Evolutionary conservation across 1,140 invertebrate species (phyloP), one percentile per base, ranked within the genome.

Genomic region (Caenorhabditis brenneri): DNA sequence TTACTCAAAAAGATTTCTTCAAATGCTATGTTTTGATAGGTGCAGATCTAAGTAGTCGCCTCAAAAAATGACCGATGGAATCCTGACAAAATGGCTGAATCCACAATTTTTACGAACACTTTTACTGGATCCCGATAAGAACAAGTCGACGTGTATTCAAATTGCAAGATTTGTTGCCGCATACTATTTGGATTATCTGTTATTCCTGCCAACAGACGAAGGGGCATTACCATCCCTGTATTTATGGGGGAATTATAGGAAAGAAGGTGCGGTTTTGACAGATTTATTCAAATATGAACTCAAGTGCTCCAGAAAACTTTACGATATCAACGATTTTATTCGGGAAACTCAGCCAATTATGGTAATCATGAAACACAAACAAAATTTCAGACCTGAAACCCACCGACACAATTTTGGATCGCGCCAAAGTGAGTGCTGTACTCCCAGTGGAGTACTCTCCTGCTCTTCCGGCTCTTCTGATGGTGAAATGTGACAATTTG

Each of bases 381-480:
- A 2, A 10, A 0, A 33, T 60, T 65, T 36, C 65, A 74, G 65
- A 74, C 5, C 36, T 74, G 0, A 74, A 74, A 46, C 65, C 65
- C 24, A 74, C 36, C 0, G 65, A 74, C 36, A 74, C 36, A 9
- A 4, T 74, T 12, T 15, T 74, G 15, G 65, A 74, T 15, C 65
- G 65, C 16, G n/a, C 16, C 9, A 74, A 74, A 74, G 65, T 74
- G 4, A 74, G 65, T n/a, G 22, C 33, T 0, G 7, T 74, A n/a
- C n/a, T 74, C n/a, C 65, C 65, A 42, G 65, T 74, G 12, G 65
- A 74, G 33, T 74, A 74, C n/a, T 74, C 65, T 0, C 65, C 65
- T 12, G 65, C 65, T 24, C 65, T 74, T 22, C 65, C 65, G 19
- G 65, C 65, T 42, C 65, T 74, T 24, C n/a, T 74, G 5, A 74